Percentiles rank a stretch among this genome's conserved stretches.
phyloP scores from a whole-genome alignment of 2,113 vertebrate species.

The Ginglymostoma cirratum region DNA sequence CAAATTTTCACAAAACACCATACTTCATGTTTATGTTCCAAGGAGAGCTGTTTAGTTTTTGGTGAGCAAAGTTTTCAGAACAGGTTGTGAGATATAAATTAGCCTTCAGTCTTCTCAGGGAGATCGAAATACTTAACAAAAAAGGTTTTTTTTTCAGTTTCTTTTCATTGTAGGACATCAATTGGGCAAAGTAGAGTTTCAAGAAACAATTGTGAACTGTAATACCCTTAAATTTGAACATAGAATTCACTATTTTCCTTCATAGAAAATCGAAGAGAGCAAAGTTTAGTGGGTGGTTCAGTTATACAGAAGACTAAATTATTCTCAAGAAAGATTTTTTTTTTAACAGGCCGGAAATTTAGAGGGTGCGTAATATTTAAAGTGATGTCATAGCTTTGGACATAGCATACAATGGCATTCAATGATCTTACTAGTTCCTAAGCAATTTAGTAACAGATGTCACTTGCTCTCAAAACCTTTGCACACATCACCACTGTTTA shows the following conservation, averaged over 20 bases:
- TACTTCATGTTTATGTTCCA: too few species aligned
- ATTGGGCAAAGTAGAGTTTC: too few species aligned
- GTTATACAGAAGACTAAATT: neutral
- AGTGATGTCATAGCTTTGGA: neutral
- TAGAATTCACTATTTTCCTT: neutral
- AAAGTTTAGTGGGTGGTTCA: neutral
- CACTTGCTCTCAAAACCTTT: neutral
- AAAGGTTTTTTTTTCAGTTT: too few species aligned
- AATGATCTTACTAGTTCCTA: neutral
- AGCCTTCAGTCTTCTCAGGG: too few species aligned
- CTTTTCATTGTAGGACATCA: too few species aligned
- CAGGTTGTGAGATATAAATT: too few species aligned
- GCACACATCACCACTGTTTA: neutral
- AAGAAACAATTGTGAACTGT: too few species aligned
- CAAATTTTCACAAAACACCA: too few species aligned
- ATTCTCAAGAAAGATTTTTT: neutral
- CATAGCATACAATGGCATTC: neutral
- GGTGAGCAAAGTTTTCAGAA: too few species aligned
- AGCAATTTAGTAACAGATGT: neutral
- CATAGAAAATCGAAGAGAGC: neutral
- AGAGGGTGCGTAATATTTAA: neutral
- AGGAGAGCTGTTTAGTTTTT: too few species aligned
- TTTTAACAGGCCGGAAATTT: neutral
- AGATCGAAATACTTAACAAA: too few species aligned
- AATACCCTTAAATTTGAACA: neutral